Percentiles rank a stretch among this genome's conserved stretches.
Conservation (phyloP, 2,888 invertebrate species). For the Biston betularia region DNA sequence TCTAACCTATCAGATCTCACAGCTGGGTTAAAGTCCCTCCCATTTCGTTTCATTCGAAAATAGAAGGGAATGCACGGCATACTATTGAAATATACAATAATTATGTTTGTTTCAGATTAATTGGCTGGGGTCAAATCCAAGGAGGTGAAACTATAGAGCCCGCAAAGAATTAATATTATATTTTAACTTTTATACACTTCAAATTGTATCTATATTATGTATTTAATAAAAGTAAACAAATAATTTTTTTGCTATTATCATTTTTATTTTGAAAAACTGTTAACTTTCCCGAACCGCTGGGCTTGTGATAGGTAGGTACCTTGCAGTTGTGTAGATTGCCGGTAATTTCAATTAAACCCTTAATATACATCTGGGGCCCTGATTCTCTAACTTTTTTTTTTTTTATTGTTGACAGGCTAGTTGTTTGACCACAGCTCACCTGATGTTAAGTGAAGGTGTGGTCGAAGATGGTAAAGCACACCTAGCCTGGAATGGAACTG, state of each 20-base stretch:
- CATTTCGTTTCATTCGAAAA: not conserved
- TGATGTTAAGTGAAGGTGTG: too few relatives aligned
- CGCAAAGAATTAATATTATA: conserved; percentile 79
- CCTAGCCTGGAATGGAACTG: too few relatives aligned
- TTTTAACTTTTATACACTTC: conserved; percentile 70
- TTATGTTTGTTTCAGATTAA: conserved; percentile 89
- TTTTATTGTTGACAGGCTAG: too few relatives aligned
- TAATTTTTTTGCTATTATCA: conserved; percentile 18
- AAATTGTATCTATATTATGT: conserved; percentile 51
- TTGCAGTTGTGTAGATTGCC: too few relatives aligned
- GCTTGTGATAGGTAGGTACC: too few relatives aligned
- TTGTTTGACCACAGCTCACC: too few relatives aligned
- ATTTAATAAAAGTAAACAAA: conserved; percentile 49
- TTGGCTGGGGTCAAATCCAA: conserved; percentile 99
- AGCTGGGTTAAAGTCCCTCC: not conserved
- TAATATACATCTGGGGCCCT: too few relatives aligned
- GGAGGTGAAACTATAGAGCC: conserved; percentile 98
- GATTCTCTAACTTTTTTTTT: too few relatives aligned
- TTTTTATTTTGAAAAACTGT: too few relatives aligned
- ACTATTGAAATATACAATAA: not conserved
- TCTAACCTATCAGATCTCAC: not conserved
- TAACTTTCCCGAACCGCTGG: too few relatives aligned
- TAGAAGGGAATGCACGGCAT: not conserved
- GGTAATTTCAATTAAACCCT: too few relatives aligned
- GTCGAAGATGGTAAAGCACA: too few relatives aligned